Evolutionary conservation across 2,888 invertebrate genomes (phyloP), one percentile per base, ranked within the genome.

Genomic region (Caenorhabditis macrosperma): DNA sequence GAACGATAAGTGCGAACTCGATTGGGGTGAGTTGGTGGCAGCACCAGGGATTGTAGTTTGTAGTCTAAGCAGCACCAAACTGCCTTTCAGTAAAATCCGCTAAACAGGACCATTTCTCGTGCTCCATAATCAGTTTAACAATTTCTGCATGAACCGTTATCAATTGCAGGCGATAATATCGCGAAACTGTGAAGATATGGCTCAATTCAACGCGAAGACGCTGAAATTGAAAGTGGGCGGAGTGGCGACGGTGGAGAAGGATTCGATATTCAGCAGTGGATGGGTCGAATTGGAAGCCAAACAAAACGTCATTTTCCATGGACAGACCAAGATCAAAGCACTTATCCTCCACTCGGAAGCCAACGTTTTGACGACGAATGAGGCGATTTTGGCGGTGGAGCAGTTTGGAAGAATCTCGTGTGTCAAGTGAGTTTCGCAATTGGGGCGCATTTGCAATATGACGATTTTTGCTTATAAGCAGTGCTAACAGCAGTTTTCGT

Each of bases 221-320:
- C 61, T 86, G 41, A 79, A 79, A 54, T 24, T 85, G 20, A 83
- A 83, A 52, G 79, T 83, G 10, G 57, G 76, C 6, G 81, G 81
- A 15, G 35, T 28, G 0, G 46, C 81, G 0, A 74, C 46, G 1
- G 78, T 83, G 4, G 86, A 86, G 35, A 71, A 72, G 24, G 86
- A 85, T 61, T 86, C 86, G 0, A 86, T 86, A 38, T 86, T 83
- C 83, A 75, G 60, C 28, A 81, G 81, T 22, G 77, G 79, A 1
- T 77, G 81, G 79, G 82, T 86, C 5, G 84, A 86, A 33, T 20
- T 85, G 63, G 84, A 83, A n/a, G 80, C 76, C 10, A 82, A 78
- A 20, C 55, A 52, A n/a, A 48, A 77, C 38, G 55, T 83, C 15
- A 57, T 55, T 20, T 74, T 79, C 20, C 55, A 79, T 60, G 83